phyloP scores from a whole-genome alignment of 2,888 invertebrate species.

The Uloborus plumipes region DNA sequence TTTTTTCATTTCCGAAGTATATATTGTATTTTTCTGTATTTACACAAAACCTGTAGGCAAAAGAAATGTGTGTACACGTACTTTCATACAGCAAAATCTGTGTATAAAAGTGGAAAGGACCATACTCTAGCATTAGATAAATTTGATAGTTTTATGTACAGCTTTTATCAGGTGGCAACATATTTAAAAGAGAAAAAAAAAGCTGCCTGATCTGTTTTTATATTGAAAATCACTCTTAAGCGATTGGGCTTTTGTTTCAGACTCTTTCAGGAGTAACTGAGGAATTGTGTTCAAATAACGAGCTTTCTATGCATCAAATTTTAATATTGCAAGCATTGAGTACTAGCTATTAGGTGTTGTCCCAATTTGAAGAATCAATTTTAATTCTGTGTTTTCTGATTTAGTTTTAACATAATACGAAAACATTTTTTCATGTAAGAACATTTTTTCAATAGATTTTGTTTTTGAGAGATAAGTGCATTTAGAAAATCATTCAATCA shows the following conservation, averaged over 20 bases:
- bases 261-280: too few relatives aligned
- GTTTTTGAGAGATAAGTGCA: too few relatives aligned
- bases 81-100: constrained; percentile 44
- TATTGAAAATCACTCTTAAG: constrained; percentile 41
- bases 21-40: constrained; percentile 62
- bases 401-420: too few relatives aligned
- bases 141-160: constrained; percentile 63
- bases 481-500: too few relatives aligned
- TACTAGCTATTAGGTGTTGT: too few relatives aligned
- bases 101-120: constrained; percentile 46
- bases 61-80: constrained; percentile 40
- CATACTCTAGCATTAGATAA: constrained; percentile 50
- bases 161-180: constrained; percentile 51
- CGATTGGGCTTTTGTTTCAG: constrained; percentile 17
- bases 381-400: too few relatives aligned
- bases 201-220: constrained; percentile 48
- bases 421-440: too few relatives aligned
- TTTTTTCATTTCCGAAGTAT: constrained; percentile 61
- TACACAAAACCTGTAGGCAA: constrained; percentile 52
- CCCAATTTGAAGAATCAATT: too few relatives aligned
- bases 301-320: too few relatives aligned
- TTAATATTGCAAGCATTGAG: too few relatives aligned
- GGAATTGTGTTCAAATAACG: too few relatives aligned
- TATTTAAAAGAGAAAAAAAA: background rate
- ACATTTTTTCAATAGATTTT: too few relatives aligned